phyloP scores from a whole-genome alignment of 2,888 invertebrate species.

The Caradrina kadenii region DNA sequence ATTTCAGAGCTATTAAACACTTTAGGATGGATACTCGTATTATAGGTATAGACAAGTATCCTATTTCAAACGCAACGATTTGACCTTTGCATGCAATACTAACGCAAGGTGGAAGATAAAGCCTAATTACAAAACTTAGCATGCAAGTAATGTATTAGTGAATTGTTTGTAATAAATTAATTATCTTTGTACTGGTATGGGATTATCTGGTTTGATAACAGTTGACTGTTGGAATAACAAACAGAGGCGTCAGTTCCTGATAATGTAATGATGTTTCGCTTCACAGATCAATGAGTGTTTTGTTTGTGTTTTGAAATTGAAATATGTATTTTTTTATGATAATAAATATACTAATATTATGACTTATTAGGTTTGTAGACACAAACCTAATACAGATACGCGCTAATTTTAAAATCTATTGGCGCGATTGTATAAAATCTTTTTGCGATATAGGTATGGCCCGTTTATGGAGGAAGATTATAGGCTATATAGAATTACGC shows the following conservation, averaged over 20 bases:
- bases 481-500: too few species aligned
- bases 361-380: too few species aligned
- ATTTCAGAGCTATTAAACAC: not conserved
- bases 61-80: conserved; percentile 22
- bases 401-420: too few species aligned
- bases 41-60: not conserved
- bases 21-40: conserved; percentile 3
- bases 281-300: conserved; percentile 18
- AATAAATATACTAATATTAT: too few species aligned
- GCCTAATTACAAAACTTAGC: conserved; percentile 41
- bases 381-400: too few species aligned
- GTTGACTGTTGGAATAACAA: conserved; percentile 68
- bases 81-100: conserved; percentile 54
- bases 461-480: too few species aligned
- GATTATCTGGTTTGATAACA: conserved; percentile 73
- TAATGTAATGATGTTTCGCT: conserved; percentile 21
- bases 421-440: too few species aligned
- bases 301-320: not conserved
- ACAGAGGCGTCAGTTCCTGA: conserved; percentile 36
- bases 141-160: conserved; percentile 48
- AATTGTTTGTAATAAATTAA: conserved; percentile 43
- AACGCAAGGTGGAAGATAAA: conserved; percentile 34
- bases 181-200: conserved; percentile 56
- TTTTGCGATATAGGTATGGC: too few species aligned
- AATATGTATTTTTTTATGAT: not conserved